A percentile compares a stretch with the other conserved stretches of the same genome.
phyloP scores from a whole-genome alignment of 1,140 invertebrate genomes.

The Drosophila pruinosa region DNA sequence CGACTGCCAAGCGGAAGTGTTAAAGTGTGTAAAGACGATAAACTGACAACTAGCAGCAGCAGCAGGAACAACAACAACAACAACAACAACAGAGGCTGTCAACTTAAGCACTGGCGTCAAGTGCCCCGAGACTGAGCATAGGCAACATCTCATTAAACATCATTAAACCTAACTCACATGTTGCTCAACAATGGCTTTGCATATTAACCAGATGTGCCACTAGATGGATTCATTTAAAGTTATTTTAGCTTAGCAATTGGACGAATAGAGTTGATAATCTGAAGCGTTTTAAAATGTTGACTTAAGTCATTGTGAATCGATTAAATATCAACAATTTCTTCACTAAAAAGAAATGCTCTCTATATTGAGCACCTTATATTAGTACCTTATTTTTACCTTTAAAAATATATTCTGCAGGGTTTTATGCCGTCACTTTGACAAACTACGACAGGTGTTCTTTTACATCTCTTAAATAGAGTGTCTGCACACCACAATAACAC shows the following conservation, averaged over 20 bases:
- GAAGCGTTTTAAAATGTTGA: no score
- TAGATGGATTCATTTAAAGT: neutral
- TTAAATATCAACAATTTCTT: no score
- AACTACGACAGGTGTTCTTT: conserved; percentile 41
- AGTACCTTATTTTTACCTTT: no score
- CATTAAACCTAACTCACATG: neutral
- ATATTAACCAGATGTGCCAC: neutral
- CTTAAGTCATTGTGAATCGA: no score
- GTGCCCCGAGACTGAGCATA: neutral
- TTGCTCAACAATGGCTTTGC: neutral
- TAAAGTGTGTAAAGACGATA: conserved; percentile 74
- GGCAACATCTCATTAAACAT: conserved; percentile 18
- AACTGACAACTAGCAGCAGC: conserved; percentile 45
- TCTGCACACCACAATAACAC: conserved; percentile 20
- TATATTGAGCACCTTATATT: no score
- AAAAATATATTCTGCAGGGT: no score
- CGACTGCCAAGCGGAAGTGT: conserved; percentile 74
- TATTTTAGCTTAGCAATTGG: neutral
- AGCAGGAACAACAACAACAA: neutral
- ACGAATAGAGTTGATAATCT: no score
- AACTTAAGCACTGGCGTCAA: neutral
- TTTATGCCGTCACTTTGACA: conserved; percentile 39
- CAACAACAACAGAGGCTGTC: neutral
- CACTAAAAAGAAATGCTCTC: no score
- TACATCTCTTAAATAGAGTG: conserved; percentile 58